phyloP scores from a whole-genome alignment of 2,113 vertebrate species.

The Aphelocoma coerulescens region DNA sequence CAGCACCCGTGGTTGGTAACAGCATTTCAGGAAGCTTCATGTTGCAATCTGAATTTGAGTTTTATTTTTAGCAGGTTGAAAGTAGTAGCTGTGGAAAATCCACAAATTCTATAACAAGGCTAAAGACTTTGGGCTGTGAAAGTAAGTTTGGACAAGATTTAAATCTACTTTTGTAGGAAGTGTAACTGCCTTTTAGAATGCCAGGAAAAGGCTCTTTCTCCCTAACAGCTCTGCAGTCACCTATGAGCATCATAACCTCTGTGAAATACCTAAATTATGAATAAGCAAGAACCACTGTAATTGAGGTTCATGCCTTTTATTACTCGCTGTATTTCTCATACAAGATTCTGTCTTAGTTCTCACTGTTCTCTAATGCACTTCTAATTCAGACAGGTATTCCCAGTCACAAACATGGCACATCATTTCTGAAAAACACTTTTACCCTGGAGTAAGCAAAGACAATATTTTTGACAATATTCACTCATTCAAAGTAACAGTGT shows the following conservation, averaged over 20 bases:
- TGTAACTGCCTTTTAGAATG: background rate
- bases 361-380: background rate
- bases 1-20: background rate
- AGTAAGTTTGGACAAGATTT: background rate
- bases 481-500: background rate
- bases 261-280: background rate
- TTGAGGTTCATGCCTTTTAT: background rate
- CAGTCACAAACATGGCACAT: background rate
- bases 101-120: background rate
- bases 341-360: background rate
- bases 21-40: background rate
- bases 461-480: background rate
- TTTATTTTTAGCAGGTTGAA: slow-evolving; percentile 10
- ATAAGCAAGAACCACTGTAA: background rate
- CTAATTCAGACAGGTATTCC: background rate
- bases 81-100: background rate
- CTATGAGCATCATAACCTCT: background rate
- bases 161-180: background rate
- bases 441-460: background rate
- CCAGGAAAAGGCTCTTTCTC: background rate
- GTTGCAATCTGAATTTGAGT: background rate
- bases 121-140: background rate
- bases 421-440: background rate
- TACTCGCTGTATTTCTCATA: background rate
- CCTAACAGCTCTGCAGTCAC: background rate